These are phyloP conservation scores for Hirtodrosophila histrioides DNA, from an alignment of 2,888 invertebrate genomes.

Conservation along the genomic window DNA sequence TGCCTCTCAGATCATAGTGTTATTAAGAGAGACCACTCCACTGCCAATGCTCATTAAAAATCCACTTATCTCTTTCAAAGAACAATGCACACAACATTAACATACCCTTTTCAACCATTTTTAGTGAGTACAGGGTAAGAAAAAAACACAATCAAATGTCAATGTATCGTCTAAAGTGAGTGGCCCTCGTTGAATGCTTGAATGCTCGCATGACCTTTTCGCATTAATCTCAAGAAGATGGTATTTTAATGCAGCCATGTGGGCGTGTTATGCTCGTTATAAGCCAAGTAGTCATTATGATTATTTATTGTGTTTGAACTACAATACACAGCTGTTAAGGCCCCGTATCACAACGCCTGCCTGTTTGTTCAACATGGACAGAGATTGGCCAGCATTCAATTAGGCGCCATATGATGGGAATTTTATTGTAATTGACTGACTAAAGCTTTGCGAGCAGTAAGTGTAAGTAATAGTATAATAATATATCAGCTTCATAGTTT, in stretches of 20 bases:
- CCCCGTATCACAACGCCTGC: slow-evolving; percentile 25
- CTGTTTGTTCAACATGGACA: slow-evolving; percentile 15
- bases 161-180: slow-evolving; percentile 55
- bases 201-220: slow-evolving; percentile 68
- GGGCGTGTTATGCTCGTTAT: slow-evolving; percentile 60
- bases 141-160: slow-evolving; percentile 50
- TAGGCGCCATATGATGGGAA: slow-evolving; percentile 37
- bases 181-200: slow-evolving; percentile 39
- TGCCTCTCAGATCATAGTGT: no score
- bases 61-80: no score
- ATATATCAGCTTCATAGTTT: no score
- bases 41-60: no score
- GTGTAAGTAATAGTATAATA: no score
- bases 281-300: slow-evolving; percentile 63
- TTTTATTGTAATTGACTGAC: slow-evolving; percentile 34
- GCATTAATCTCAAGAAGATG: slow-evolving; percentile 74
- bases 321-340: slow-evolving; percentile 48
- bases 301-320: slow-evolving; percentile 65
- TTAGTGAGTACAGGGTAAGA: slow-evolving; percentile 26
- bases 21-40: no score
- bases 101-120: neutral
- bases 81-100: neutral
- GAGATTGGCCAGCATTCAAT: slow-evolving; percentile 54
- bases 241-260: slow-evolving; percentile 68
- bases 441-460: neutral